These are phyloP conservation scores for Neodiprion lecontei DNA, from an alignment of 1,140 invertebrate species.

Conservation along the genomic window DNA sequence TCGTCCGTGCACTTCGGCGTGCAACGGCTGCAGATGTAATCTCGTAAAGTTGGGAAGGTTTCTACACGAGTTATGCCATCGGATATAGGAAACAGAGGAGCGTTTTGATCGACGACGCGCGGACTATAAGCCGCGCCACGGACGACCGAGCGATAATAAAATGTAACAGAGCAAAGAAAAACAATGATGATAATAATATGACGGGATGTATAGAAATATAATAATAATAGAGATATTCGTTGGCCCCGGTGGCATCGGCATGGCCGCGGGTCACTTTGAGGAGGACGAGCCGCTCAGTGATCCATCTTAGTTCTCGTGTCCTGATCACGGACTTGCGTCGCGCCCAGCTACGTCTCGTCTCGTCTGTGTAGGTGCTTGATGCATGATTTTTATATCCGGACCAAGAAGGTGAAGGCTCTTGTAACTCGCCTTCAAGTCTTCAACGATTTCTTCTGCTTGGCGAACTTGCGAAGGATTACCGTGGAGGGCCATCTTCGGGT, in stretches of 20 bases:
- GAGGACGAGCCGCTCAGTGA: neutral
- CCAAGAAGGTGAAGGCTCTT: too few relatives aligned
- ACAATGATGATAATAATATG: neutral
- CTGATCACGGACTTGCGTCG: neutral
- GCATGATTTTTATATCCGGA: too few relatives aligned
- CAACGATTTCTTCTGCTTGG: too few relatives aligned
- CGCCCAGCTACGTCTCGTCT: too few relatives aligned
- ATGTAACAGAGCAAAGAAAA: neutral
- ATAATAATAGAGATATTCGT: constrained; percentile 8
- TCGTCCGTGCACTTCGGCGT: neutral
- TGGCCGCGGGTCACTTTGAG: neutral
- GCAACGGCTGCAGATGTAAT: neutral
- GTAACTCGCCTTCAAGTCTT: too few relatives aligned
- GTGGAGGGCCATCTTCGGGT: too few relatives aligned
- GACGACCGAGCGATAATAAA: too few relatives aligned
- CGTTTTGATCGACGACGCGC: constrained; percentile 6
- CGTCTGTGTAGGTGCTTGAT: too few relatives aligned
- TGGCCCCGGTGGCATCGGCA: neutral
- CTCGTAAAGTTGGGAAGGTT: neutral
- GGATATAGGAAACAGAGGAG: neutral
- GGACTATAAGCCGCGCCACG: neutral
- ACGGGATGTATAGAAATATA: neutral
- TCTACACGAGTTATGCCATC: neutral
- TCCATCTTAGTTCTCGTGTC: constrained; percentile 5
- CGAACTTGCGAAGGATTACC: too few relatives aligned